phyloP scores from a whole-genome alignment of 1,140 invertebrate species.

The Lepidotrigona ventralis region DNA sequence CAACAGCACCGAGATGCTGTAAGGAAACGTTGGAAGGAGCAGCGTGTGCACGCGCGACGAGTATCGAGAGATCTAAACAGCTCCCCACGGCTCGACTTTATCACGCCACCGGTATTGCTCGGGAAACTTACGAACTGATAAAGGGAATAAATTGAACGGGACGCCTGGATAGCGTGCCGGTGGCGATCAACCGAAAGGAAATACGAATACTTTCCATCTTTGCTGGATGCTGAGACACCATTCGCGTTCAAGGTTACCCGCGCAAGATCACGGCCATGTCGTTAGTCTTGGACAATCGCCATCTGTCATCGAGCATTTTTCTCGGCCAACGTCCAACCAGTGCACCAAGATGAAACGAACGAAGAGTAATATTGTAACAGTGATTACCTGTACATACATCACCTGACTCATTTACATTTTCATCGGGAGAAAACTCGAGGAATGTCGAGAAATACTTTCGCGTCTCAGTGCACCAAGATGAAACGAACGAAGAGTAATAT shows the following conservation, averaged over 20 bases:
- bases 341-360: slow-evolving; percentile 24
- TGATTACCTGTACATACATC: slow-evolving; percentile 46
- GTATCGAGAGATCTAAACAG: slow-evolving; percentile 22
- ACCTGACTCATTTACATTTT: not conserved
- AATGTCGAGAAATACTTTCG: not conserved
- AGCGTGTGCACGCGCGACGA: not conserved
- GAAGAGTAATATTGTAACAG: slow-evolving; percentile 20
- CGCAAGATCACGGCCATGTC: slow-evolving; percentile 57
- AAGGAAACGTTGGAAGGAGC: not conserved
- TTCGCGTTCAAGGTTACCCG: slow-evolving; percentile 49
- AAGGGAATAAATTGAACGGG: slow-evolving; percentile 25
- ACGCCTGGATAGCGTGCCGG: not conserved
- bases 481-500: slow-evolving; percentile 29
- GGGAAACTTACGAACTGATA: slow-evolving; percentile 36
- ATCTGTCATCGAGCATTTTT: slow-evolving; percentile 59
- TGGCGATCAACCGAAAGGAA: slow-evolving; percentile 48
- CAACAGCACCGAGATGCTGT: not conserved
- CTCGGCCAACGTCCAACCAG: slow-evolving; percentile 12
- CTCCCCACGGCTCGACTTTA: slow-evolving; percentile 5
- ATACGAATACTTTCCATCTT: slow-evolving; percentile 47
- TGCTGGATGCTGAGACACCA: slow-evolving; percentile 40
- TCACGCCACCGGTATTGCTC: slow-evolving; percentile 19
- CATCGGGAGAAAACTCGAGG: not conserved
- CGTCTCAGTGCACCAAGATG: slow-evolving; percentile 20
- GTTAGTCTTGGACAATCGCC: slow-evolving; percentile 56